Conservation (phyloP, 2,888 invertebrate genomes). For the Parasteatoda lunata region DNA sequence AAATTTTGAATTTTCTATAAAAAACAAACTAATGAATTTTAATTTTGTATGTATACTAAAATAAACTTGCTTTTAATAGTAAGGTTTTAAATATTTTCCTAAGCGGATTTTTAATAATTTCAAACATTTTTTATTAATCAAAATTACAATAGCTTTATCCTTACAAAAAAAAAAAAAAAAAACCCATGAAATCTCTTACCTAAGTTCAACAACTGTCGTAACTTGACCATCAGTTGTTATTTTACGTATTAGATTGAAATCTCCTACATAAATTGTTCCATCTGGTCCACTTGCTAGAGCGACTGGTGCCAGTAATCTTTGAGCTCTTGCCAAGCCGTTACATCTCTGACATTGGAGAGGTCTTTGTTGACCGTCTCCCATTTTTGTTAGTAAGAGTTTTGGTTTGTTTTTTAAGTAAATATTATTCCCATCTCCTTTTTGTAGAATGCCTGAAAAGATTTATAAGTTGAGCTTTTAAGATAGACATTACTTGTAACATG, state of each 20-base stretch:
- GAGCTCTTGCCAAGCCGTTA: constrained; percentile 83
- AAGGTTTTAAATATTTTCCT: too few relatives aligned
- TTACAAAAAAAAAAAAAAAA: background rate
- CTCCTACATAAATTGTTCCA: constrained; percentile 96
- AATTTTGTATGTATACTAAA: too few relatives aligned
- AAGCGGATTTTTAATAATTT: too few relatives aligned
- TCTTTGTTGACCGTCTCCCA: constrained; percentile 93
- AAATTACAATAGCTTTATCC: too few relatives aligned
- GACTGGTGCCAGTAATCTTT: constrained; percentile 91
- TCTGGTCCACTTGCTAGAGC: constrained; percentile 96
- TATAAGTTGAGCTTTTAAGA: too few relatives aligned
- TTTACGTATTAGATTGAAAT: constrained; percentile 93
- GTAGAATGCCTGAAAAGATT: constrained; percentile 83
- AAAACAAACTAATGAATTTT: too few relatives aligned
- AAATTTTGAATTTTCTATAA: too few relatives aligned
- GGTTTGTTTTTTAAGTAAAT: constrained; percentile 91
- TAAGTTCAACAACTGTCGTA: constrained; percentile 89
- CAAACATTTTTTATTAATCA: too few relatives aligned
- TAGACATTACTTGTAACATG: too few relatives aligned
- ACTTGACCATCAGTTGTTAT: constrained; percentile 92
- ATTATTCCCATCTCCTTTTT: constrained; percentile 97
- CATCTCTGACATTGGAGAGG: constrained; percentile 84
- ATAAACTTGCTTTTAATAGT: too few relatives aligned
- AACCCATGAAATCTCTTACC: constrained; percentile 76
- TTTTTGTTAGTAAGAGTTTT: constrained; percentile 83